These are phyloP conservation scores for Epinotia bilunana DNA, from an alignment of 2,888 invertebrate genomes.

Conservation along the genomic window DNA sequence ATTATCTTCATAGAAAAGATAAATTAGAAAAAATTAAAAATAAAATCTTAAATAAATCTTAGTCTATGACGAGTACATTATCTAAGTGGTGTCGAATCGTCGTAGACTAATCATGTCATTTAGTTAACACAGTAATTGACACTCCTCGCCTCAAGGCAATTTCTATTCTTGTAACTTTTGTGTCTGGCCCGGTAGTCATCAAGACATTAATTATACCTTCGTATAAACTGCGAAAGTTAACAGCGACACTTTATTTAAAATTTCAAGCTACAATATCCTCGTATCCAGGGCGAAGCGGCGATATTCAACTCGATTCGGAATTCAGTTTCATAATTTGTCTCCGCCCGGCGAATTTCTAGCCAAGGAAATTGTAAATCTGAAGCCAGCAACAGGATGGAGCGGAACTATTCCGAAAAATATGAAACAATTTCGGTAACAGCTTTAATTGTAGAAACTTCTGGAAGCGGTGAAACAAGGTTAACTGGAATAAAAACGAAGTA, in stretches of 20 bases:
- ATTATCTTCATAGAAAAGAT: too few species aligned
- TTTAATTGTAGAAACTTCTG: constrained; percentile 27
- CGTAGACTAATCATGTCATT: neutral
- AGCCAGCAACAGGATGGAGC: constrained; percentile 40
- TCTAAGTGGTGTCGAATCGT: too few species aligned
- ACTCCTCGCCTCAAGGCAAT: neutral
- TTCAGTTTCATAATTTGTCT: constrained; percentile 62
- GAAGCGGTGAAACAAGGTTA: constrained; percentile 11
- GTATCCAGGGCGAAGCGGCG: constrained; percentile 51
- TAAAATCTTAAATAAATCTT: too few species aligned
- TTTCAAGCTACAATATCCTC: constrained; percentile 15
- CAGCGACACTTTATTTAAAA: constrained; percentile 5
- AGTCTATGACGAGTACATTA: too few species aligned
- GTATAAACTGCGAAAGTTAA: neutral
- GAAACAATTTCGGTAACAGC: constrained; percentile 21
- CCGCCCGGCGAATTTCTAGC: constrained; percentile 49
- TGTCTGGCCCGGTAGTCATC: neutral
- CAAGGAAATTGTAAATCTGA: constrained; percentile 52
- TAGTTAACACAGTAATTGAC: neutral
- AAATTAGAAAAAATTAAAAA: too few species aligned
- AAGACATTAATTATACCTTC: neutral
- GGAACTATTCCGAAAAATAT: constrained; percentile 36
- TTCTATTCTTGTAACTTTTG: too few species aligned
- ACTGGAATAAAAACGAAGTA: constrained; percentile 7
- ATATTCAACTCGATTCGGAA: constrained; percentile 56